A percentile compares a stretch with the other conserved stretches of the same genome.
Evolutionary conservation across 2,888 invertebrate species (phyloP).

Genomic region (Coremacera marginata): DNA sequence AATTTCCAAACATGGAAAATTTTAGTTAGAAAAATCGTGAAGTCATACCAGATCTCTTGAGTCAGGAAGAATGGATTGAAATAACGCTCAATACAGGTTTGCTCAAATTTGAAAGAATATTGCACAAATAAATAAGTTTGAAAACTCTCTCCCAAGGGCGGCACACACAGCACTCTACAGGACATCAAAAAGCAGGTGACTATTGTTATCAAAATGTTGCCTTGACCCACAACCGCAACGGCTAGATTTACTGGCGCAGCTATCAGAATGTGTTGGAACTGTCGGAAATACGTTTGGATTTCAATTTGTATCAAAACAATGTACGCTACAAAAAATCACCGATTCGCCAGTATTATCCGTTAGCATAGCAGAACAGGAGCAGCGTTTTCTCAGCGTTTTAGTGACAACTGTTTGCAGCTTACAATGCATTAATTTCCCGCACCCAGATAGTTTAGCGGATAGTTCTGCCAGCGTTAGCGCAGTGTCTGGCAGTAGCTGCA

Average conservation of each 20-base stretch:
- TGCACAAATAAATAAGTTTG: neutral
- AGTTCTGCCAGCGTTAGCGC: slow-evolving; percentile 37
- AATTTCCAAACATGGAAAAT: no score
- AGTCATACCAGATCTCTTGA: slow-evolving; percentile 82
- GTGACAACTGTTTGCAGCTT: slow-evolving; percentile 93
- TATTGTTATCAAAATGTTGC: slow-evolving; percentile 83
- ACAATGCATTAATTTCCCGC: slow-evolving; percentile 87
- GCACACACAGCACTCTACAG: slow-evolving; percentile 91
- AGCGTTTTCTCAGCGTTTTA: slow-evolving; percentile 80
- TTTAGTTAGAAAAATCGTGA: slow-evolving; percentile 77
- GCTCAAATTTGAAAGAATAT: neutral
- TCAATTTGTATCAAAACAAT: slow-evolving; percentile 83
- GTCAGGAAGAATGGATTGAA: slow-evolving; percentile 86
- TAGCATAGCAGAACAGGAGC: slow-evolving; percentile 79
- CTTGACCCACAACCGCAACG: slow-evolving; percentile 78
- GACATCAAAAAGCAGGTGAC: slow-evolving; percentile 93
- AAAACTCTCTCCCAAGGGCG: slow-evolving; percentile 73
- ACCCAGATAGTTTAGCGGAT: slow-evolving; percentile 79
- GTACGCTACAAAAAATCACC: slow-evolving; percentile 85
- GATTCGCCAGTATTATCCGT: slow-evolving; percentile 86
- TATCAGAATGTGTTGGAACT: slow-evolving; percentile 89
- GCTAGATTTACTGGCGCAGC: slow-evolving; percentile 95
- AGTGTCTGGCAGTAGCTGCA: slow-evolving; percentile 26
- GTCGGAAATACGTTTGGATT: slow-evolving; percentile 89
- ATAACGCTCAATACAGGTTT: slow-evolving; percentile 84